A percentile compares a stretch with the other conserved stretches of the same genome.
These are phyloP conservation scores for Phacellophora camtschatica DNA, from an alignment of 30 jellyfish, hydroid and myxozoan genomes.

Conservation along the genomic window DNA sequence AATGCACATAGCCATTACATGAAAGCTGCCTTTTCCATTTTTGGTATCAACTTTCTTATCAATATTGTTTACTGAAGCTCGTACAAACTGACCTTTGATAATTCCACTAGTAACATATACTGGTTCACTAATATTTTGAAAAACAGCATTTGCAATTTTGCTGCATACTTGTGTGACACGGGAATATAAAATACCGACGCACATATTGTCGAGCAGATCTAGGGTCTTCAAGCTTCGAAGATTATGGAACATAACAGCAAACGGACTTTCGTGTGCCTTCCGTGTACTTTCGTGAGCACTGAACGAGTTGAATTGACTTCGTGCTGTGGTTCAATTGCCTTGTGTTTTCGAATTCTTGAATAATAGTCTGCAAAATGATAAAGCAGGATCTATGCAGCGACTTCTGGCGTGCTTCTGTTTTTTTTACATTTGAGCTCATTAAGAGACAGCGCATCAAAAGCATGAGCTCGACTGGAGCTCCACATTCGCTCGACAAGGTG, in stretches of 20 bases:
- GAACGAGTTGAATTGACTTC: background rate
- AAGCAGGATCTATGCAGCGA: background rate
- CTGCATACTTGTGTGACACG: slow-evolving; percentile 9
- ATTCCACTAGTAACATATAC: background rate
- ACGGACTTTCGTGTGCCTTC: background rate
- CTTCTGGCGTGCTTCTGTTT: background rate
- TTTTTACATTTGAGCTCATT: background rate
- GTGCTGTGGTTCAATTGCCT: background rate
- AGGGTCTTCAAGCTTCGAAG: background rate
- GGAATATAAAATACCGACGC: background rate
- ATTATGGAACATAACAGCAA: background rate
- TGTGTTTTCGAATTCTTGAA: background rate
- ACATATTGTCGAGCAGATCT: background rate
- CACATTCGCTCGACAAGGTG: background rate
- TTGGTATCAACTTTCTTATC: background rate
- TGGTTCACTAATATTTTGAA: background rate
- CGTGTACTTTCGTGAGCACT: background rate
- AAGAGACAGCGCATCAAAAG: background rate
- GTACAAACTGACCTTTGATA: background rate
- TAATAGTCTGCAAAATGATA: background rate
- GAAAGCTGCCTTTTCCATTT: background rate
- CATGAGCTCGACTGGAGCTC: background rate
- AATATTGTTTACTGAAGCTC: background rate
- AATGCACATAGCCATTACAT: background rate
- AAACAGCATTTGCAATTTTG: background rate